Evolutionary conservation across 2,797 vertebrate species (phyloP), one percentile per base, ranked within the genome.

Genomic region (Rhinogobio ventralis): DNA sequence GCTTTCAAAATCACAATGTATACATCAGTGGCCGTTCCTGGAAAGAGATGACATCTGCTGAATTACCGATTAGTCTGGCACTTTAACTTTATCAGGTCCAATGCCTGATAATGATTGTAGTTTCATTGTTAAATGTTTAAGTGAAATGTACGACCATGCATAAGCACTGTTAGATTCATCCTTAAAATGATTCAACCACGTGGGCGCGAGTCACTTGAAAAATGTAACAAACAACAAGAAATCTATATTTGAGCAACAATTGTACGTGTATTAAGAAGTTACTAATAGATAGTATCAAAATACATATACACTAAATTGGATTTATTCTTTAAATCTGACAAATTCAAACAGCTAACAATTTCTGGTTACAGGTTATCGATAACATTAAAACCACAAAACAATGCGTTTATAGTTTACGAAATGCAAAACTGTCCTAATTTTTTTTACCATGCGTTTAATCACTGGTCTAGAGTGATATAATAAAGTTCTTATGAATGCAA

Each of bases 131-230:
- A 30, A 64, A 64, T 23, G 19, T 80, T 7, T 1, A 14, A 62
- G 4, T 25, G 7, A 67, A 62, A 13, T 4, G 5, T 28, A 55
- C 46, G n/a, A 17, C 3, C 17, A 57, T n/a, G 5, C 3, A 51
- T 64, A 39, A 51, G 71, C 4, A 10, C 15, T 14, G 20, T 14
- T n/a, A 33, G 11, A n/a, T 55, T 46, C n/a, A 51, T 25, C 79
- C 5, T 39, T 33, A 20, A 45, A 30, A 19, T 30, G 25, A 39
- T 5, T 83, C 33, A 68, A 67, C 82, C 86, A 84, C 76, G 82
- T 80, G 86, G 81, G 62, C 23, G 62, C 42, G 49, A 76, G 60
- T 79, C 17, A 73, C 46, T 9, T 36, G 0, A 39, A 49, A 39
- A 60, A n/a, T 23, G 0, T 7, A 82, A 39, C 30, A 30, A 46